These are phyloP conservation scores for Kryptolebias marmoratus DNA, from an alignment of 2,113 vertebrate genomes.

Conservation along the genomic window DNA sequence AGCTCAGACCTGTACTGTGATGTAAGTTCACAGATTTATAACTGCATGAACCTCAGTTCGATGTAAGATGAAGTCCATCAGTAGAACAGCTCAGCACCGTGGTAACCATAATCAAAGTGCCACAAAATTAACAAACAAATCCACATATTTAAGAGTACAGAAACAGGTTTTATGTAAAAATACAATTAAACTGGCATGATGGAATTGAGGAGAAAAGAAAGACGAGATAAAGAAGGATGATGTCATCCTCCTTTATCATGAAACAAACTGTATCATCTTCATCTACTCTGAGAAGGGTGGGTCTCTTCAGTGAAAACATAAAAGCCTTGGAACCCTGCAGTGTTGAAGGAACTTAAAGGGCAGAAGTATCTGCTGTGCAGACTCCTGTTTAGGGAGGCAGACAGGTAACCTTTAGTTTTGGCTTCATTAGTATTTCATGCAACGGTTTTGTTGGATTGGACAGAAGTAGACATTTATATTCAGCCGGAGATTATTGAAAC, in stretches of 20 bases:
- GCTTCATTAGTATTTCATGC: constrained; percentile 72
- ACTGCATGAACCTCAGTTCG: constrained; percentile 52
- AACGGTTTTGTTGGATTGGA: constrained; percentile 28
- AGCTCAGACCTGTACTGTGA: constrained; percentile 50
- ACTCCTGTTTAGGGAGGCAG: constrained; percentile 68
- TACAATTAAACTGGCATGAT: constrained; percentile 11
- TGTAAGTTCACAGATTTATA: constrained; percentile 56
- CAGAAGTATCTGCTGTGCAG: constrained; percentile 47
- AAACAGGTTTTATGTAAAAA: constrained; percentile 42
- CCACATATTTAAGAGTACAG: constrained; percentile 7
- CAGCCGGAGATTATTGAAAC: constrained; percentile 34
- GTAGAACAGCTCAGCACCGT: constrained; percentile 42
- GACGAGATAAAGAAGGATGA: background rate
- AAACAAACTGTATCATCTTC: constrained; percentile 10
- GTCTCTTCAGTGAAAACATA: constrained; percentile 51
- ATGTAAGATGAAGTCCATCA: constrained; percentile 66
- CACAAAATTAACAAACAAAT: constrained; percentile 19
- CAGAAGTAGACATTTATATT: constrained; percentile 56
- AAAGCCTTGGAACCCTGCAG: constrained; percentile 60
- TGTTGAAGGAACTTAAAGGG: constrained; percentile 69
- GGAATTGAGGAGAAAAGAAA: constrained; percentile 4
- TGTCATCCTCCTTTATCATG: constrained; percentile 1
- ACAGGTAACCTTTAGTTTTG: constrained; percentile 79
- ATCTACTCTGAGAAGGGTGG: constrained; percentile 26
- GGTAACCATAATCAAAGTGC: constrained; percentile 51